Conservation (phyloP, 1,140 invertebrate species). For the Bombus impatiens region DNA sequence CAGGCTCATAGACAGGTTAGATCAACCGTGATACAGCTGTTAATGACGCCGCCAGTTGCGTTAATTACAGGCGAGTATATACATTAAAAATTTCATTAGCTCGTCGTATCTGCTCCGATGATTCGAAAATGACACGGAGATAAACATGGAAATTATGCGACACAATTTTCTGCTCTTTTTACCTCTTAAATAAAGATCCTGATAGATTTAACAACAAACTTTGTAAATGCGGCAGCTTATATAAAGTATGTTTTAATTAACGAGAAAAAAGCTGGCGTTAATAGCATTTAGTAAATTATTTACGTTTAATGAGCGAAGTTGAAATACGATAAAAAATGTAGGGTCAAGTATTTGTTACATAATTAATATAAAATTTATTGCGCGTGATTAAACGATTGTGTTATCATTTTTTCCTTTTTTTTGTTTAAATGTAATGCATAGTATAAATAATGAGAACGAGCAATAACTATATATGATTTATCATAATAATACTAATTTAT, state of each 20-base stretch:
- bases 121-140: background rate
- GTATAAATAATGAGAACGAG: background rate
- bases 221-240: background rate
- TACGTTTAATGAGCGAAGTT: background rate
- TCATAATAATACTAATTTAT: too few relatives aligned
- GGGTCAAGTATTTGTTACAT: background rate
- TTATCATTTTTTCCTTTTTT: background rate
- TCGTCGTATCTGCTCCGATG: background rate
- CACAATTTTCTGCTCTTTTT: background rate
- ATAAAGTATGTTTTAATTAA: background rate
- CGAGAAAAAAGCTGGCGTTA: background rate
- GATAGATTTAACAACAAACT: background rate
- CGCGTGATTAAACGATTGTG: background rate
- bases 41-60: constrained; percentile 11
- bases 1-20: background rate
- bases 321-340: background rate
- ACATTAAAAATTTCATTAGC: background rate
- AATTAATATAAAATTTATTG: background rate
- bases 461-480: too few relatives aligned
- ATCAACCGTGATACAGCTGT: constrained; percentile 7
- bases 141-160: background rate
- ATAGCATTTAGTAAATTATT: background rate
- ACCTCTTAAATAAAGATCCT: background rate
- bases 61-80: background rate
- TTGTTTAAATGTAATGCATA: background rate